A percentile compares a stretch with the other conserved stretches of the same genome.
Conservation (phyloP, 2,888 invertebrate genomes). For the Caenorhabditis macrosperma region DNA sequence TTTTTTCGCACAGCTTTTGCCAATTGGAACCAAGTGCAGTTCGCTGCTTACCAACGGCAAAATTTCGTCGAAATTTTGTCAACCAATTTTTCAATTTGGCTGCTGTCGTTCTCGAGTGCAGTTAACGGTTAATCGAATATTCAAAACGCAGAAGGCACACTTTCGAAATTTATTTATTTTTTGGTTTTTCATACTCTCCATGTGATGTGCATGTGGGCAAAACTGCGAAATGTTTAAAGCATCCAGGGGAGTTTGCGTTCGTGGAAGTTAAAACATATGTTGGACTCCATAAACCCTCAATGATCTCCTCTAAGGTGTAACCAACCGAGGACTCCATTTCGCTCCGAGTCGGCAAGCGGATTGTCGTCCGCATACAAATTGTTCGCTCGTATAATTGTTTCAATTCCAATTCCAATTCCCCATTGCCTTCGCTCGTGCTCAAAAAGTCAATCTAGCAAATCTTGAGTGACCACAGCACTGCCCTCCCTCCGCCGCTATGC, state of each 20-base stretch:
- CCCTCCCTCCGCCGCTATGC: constrained; percentile 49
- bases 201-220: background rate
- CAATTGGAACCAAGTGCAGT: constrained; percentile 12
- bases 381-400: constrained; percentile 38
- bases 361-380: constrained; percentile 26
- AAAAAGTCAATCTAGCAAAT: constrained; percentile 59
- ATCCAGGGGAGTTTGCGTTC: background rate
- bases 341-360: background rate
- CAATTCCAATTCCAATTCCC: constrained; percentile 45
- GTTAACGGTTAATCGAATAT: constrained; percentile 2
- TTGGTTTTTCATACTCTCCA: background rate
- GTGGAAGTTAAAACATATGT: constrained; percentile 36
- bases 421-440: constrained; percentile 22
- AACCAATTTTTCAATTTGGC: background rate
- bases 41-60: too few species aligned
- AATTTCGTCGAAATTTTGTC: background rate
- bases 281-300: background rate
- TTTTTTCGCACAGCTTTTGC: constrained; percentile 21
- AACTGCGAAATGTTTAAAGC: too few species aligned
- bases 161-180: background rate
- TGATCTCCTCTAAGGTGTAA: background rate
- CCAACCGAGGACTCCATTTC: background rate
- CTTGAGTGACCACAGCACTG: constrained; percentile 55
- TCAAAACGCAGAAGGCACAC: background rate
- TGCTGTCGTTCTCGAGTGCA: background rate